These are phyloP conservation scores for Lycocerus yunnanus DNA, from an alignment of 2,888 invertebrate species.

Conservation along the genomic window DNA sequence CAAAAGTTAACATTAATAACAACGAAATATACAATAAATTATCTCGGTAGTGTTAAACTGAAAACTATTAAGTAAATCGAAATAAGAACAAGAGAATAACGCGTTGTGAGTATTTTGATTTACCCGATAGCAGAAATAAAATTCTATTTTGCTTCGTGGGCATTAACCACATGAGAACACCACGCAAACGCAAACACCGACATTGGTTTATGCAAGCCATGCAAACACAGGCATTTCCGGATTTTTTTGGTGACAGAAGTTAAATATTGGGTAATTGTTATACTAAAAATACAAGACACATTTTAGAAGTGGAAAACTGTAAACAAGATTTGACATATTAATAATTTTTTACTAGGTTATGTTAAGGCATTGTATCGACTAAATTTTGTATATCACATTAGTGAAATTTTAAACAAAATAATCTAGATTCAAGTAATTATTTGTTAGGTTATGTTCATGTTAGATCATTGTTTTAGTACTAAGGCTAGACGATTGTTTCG, in stretches of 20 bases:
- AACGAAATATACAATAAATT: background rate
- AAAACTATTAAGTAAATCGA: background rate
- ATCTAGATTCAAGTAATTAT: too few species aligned
- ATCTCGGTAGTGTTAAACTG: background rate
- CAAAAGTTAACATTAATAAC: background rate
- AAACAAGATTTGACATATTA: background rate
- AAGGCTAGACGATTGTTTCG: too few species aligned
- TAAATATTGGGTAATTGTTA: background rate
- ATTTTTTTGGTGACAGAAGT: background rate
- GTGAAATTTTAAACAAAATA: too few species aligned
- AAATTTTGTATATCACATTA: too few species aligned
- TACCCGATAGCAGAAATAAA: background rate
- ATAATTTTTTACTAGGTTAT: too few species aligned
- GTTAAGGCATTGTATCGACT: too few species aligned
- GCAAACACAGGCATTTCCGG: background rate
- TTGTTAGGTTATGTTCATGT: too few species aligned
- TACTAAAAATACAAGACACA: background rate
- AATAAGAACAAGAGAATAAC: background rate
- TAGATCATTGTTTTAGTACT: too few species aligned
- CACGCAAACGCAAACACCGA: background rate
- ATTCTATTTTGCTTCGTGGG: background rate
- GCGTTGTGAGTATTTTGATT: background rate
- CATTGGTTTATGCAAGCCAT: background rate
- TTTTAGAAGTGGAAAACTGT: background rate
- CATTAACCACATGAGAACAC: background rate